Evolutionary conservation across 2,888 invertebrate species (phyloP).

Genomic region (Agrotis puta): DNA sequence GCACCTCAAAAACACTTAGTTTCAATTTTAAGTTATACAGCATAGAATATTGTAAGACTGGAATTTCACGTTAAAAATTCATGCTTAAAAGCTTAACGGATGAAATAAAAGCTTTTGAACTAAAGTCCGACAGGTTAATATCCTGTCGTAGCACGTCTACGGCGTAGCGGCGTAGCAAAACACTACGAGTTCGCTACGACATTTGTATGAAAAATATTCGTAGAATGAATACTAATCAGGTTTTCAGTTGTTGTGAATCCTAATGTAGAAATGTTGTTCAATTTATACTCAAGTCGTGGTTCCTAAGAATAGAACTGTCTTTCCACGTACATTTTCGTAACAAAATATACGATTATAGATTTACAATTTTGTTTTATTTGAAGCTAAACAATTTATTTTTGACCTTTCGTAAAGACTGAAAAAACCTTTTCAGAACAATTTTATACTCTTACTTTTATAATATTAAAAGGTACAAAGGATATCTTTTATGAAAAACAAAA

Average conservation of each 20-base stretch:
- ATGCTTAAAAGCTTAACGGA: slow-evolving; percentile 56
- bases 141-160: slow-evolving; percentile 68
- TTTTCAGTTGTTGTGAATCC: slow-evolving; percentile 15
- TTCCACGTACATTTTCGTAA: slow-evolving; percentile 17
- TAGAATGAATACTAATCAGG: slow-evolving; percentile 52
- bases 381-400: slow-evolving; percentile 7
- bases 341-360: slow-evolving; percentile 22
- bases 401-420: background rate
- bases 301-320: slow-evolving; percentile 24
- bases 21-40: slow-evolving; percentile 61
- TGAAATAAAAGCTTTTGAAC: slow-evolving; percentile 61
- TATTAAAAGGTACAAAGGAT: background rate
- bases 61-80: slow-evolving; percentile 50
- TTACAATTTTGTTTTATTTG: slow-evolving; percentile 11
- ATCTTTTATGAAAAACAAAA: background rate
- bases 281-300: slow-evolving; percentile 33
- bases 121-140: slow-evolving; percentile 63
- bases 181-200: slow-evolving; percentile 64
- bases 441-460: background rate
- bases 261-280: slow-evolving; percentile 18
- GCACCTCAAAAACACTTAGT: slow-evolving; percentile 62
- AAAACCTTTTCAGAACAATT: background rate
- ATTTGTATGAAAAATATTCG: slow-evolving; percentile 58
- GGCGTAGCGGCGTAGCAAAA: slow-evolving; percentile 56
- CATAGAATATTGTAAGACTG: slow-evolving; percentile 52